Conservation (phyloP, 1,140 invertebrate genomes). For the Gryon sp. region DNA sequence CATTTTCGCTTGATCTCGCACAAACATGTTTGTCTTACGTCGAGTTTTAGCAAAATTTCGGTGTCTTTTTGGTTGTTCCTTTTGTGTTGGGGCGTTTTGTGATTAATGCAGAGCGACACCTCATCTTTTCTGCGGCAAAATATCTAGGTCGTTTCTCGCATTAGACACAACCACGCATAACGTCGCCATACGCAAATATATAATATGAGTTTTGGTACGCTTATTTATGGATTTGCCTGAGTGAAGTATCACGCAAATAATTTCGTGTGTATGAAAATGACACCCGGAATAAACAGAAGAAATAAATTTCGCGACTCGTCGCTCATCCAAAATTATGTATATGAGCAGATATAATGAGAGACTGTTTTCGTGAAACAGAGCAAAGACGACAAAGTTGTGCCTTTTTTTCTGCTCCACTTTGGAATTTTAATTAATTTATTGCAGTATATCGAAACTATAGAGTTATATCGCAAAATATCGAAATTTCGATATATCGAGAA, state of each 20-base stretch:
- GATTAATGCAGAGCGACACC: conserved; percentile 60
- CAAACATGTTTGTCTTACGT: conserved; percentile 10
- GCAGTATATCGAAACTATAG: too few species aligned
- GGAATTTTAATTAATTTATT: too few species aligned
- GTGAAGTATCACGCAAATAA: conserved; percentile 58
- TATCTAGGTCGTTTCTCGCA: conserved; percentile 62
- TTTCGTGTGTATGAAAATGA: conserved; percentile 40
- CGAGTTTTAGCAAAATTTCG: conserved; percentile 11
- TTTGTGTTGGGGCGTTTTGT: conserved; percentile 29
- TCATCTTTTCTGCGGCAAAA: conserved; percentile 59
- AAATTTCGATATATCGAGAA: too few species aligned
- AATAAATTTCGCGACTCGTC: conserved; percentile 41
- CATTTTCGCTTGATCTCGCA: conserved; percentile 3
- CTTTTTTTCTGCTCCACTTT: too few species aligned
- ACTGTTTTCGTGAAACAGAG: too few species aligned
- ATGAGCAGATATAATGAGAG: too few species aligned
- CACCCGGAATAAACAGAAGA: conserved; percentile 47
- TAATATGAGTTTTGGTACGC: conserved; percentile 62
- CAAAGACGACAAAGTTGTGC: too few species aligned
- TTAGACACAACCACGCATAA: conserved; percentile 58
- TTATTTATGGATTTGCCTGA: conserved; percentile 63
- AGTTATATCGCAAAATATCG: too few species aligned
- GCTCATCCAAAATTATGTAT: conserved; percentile 13
- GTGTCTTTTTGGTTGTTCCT: conserved; percentile 14
- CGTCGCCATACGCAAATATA: conserved; percentile 40